phyloP scores from a whole-genome alignment of 2,888 invertebrate species.

The Euclidia mi region DNA sequence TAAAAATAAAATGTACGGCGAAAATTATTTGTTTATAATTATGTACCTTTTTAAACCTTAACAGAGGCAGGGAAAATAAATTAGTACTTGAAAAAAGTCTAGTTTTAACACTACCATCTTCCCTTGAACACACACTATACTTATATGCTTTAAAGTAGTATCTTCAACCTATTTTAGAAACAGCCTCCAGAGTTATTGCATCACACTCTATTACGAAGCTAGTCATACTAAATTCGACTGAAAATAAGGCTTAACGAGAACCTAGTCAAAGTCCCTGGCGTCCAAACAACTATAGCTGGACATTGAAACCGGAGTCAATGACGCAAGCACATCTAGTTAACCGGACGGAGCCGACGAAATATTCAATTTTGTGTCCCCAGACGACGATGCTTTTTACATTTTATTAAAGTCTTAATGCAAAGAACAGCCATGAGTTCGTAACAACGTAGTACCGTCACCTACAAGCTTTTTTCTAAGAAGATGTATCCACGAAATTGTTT shows the following conservation, averaged over 20 bases:
- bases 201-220: conserved; percentile 39
- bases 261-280: conserved; percentile 43
- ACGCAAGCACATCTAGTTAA: conserved; percentile 57
- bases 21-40: too few species aligned
- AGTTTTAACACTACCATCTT: too few species aligned
- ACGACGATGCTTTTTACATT: conserved; percentile 50
- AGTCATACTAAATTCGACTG: conserved; percentile 35
- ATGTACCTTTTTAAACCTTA: too few species aligned
- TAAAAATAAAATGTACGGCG: too few species aligned
- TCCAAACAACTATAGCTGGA: conserved; percentile 48
- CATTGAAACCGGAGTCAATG: conserved; percentile 55
- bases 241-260: conserved; percentile 46
- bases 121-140: too few species aligned
- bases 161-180: too few species aligned
- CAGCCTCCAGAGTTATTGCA: conserved; percentile 17
- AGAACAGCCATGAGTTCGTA: conserved; percentile 38
- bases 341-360: conserved; percentile 55
- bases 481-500: conserved; percentile 25
- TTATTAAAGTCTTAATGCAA: conserved; percentile 52
- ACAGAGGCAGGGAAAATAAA: too few species aligned
- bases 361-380: conserved; percentile 60
- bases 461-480: conserved; percentile 33
- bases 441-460: conserved; percentile 21
- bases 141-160: too few species aligned
- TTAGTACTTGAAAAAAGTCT: too few species aligned